Evolutionary conservation across 2,113 vertebrate genomes (phyloP).

Genomic region (Tachysurus vachellii): DNA sequence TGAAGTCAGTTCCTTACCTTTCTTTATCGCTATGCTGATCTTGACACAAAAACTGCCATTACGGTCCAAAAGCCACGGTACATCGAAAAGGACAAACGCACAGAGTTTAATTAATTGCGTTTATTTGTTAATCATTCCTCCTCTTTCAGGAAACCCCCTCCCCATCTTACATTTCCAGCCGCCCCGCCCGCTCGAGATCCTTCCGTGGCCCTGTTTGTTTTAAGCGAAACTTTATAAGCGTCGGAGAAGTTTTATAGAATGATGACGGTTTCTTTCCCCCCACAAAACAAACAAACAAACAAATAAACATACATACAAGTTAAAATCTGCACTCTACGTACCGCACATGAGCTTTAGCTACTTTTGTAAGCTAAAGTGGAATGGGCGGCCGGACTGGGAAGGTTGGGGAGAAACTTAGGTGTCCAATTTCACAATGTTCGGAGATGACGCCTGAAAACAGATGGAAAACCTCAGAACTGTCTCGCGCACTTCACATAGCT

Average conservation of each 20-base stretch:
- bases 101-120: conserved; percentile 28
- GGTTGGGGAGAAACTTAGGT: conserved; percentile 61
- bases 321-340: not conserved
- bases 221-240: conserved; percentile 30
- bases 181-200: conserved; percentile 41
- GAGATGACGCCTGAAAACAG: conserved; percentile 66
- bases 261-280: not conserved
- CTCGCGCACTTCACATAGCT: conserved; percentile 32
- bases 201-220: conserved; percentile 43
- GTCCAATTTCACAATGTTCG: conserved; percentile 69
- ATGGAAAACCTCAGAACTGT: conserved; percentile 54
- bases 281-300: not conserved
- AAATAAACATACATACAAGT: not conserved
- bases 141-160: conserved; percentile 50
- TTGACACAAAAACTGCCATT: conserved; percentile 37
- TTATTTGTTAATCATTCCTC: conserved; percentile 23
- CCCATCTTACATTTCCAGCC: conserved; percentile 46
- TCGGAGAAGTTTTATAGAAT: not conserved
- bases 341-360: not conserved
- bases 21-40: conserved; percentile 36
- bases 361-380: conserved; percentile 40
- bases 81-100: not conserved
- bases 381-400: conserved; percentile 46
- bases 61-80: not conserved
- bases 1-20: conserved; percentile 48